Percentiles rank a stretch among this genome's conserved stretches.
Conservation (phyloP, 1,140 invertebrate species). For the Meloidogyne chitwoodi region DNA sequence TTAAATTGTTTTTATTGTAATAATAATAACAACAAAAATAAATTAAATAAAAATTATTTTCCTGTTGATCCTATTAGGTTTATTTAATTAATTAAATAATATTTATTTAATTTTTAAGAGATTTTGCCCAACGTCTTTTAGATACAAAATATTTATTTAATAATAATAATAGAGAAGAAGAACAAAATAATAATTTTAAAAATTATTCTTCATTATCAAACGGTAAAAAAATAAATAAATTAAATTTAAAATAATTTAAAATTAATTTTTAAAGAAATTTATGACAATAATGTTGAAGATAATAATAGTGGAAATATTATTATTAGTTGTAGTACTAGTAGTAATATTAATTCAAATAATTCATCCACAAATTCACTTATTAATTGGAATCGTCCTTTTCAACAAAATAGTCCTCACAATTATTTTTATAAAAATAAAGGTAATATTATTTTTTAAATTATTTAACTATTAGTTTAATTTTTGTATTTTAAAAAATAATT, state of each 20-base stretch:
- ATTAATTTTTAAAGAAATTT: not conserved
- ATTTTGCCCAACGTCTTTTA: not conserved
- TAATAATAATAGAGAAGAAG: not conserved
- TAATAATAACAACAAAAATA: not conserved
- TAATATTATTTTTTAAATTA: not conserved
- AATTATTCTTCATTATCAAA: not conserved
- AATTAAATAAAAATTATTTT: not conserved
- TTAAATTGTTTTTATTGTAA: not conserved
- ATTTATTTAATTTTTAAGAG: not conserved
- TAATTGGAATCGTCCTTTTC: not conserved
- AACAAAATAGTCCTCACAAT: not conserved
- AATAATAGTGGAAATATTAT: not conserved
- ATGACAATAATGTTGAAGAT: not conserved
- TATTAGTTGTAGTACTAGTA: not conserved
- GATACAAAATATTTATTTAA: not conserved
- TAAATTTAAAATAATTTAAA: not conserved
- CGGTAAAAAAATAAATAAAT: not conserved
- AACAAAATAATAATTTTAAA: not conserved
- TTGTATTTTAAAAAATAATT: too few species aligned
- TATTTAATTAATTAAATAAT: not conserved
- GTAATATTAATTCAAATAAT: not conserved
- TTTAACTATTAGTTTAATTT: not conserved
- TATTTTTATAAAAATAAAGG: not conserved
- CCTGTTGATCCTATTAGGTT: not conserved
- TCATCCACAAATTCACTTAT: not conserved